These are phyloP conservation scores for Montipora capricornis DNA, from an alignment of 64 coral and sea anemone species.

Conservation along the genomic window DNA sequence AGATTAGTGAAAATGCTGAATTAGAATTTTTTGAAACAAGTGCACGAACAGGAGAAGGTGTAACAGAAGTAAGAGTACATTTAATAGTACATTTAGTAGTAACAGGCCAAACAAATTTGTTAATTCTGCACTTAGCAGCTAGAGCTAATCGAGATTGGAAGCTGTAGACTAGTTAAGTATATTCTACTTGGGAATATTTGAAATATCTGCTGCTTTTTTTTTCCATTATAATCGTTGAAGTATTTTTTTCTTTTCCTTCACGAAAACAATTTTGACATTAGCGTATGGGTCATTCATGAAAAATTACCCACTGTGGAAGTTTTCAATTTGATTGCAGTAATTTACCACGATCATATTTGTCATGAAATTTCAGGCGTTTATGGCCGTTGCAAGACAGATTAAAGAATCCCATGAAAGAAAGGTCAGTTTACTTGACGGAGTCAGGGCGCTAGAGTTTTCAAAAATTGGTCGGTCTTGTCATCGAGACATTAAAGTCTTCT, in stretches of 20 bases:
- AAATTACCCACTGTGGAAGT: background rate
- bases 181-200: too few relatives aligned
- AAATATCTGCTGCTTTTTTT: too few relatives aligned
- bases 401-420: conserved; percentile 45
- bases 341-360: background rate
- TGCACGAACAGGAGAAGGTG: conserved; percentile 86
- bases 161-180: too few relatives aligned
- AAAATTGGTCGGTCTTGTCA: background rate
- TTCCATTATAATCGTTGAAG: too few relatives aligned
- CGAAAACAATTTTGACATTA: too few relatives aligned
- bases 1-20: conserved; percentile 72
- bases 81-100: too few relatives aligned
- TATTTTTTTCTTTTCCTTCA: too few relatives aligned
- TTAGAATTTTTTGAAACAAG: conserved; percentile 96
- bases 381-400: conserved; percentile 71
- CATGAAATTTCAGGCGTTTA: conserved; percentile 50
- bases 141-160: too few relatives aligned
- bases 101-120: too few relatives aligned
- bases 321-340: background rate
- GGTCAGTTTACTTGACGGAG: conserved; percentile 8
- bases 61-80: conserved; percentile 64
- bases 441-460: background rate
- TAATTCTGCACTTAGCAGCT: too few relatives aligned
- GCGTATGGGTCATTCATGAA: too few relatives aligned
- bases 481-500: too few relatives aligned